phyloP scores from a whole-genome alignment of 2,888 invertebrate species.

The Cryptus armator region DNA sequence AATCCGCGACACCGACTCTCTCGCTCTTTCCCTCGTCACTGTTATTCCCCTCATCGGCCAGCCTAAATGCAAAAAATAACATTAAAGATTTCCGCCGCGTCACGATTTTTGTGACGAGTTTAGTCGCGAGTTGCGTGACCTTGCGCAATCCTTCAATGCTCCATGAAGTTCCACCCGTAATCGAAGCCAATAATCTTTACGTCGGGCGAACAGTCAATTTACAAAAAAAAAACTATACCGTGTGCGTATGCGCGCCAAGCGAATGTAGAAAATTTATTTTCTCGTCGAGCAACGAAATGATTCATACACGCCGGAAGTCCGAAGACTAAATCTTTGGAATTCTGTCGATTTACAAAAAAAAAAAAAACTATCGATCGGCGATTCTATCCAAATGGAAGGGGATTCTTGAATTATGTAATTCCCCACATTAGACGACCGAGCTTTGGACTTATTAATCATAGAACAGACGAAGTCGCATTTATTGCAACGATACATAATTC shows the following conservation, averaged over 20 bases:
- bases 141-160: conserved; percentile 43
- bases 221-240: neutral
- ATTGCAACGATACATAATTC: neutral
- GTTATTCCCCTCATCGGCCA: too few species aligned
- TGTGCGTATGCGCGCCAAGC: neutral
- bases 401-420: neutral
- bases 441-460: neutral
- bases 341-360: neutral
- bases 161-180: conserved; percentile 21
- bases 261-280: neutral
- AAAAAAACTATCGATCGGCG: neutral
- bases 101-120: conserved; percentile 47
- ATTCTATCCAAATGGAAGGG: neutral
- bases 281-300: neutral
- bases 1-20: too few species aligned
- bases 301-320: neutral
- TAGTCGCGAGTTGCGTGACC: conserved; percentile 28
- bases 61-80: neutral
- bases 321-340: neutral
- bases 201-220: neutral
- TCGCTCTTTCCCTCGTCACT: too few species aligned
- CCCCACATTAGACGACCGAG: neutral
- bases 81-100: conserved; percentile 43
- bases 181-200: conserved; percentile 46
- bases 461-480: neutral